These are phyloP conservation scores for Eristalinus aeneus DNA, from an alignment of 2,888 invertebrate genomes.

Conservation along the genomic window DNA sequence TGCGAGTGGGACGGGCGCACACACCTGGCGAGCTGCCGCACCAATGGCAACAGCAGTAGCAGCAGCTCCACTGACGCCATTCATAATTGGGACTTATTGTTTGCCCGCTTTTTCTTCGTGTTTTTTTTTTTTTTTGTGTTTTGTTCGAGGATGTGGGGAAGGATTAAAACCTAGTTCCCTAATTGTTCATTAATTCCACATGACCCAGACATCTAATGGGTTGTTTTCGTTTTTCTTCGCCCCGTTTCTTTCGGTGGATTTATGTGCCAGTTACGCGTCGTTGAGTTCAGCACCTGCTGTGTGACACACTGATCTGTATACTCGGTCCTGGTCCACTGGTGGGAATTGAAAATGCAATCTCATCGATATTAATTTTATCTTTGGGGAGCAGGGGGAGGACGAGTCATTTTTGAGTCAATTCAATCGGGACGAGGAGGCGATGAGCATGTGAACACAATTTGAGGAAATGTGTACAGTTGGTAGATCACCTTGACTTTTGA, in stretches of 20 bases:
- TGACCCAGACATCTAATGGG: conserved; percentile 53
- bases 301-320: conserved; percentile 29
- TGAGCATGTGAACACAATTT: too few relatives aligned
- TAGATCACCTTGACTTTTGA: too few relatives aligned
- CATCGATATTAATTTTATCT: not conserved
- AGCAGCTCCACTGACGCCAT: not conserved
- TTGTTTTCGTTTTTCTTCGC: not conserved
- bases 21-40: not conserved
- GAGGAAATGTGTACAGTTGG: too few relatives aligned
- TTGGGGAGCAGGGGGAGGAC: not conserved
- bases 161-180: conserved; percentile 33
- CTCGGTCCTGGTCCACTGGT: not conserved
- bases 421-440: not conserved
- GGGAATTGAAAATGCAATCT: not conserved
- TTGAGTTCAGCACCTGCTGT: conserved; percentile 25
- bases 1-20: not conserved
- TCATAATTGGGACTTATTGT: conserved; percentile 1
- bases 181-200: conserved; percentile 46
- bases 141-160: not conserved
- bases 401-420: not conserved
- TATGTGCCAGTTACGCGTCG: conserved; percentile 23
- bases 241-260: not conserved
- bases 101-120: not conserved
- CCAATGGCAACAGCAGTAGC: not conserved
- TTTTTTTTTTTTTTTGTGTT: not conserved